Percentiles rank a stretch among this genome's conserved stretches.
Conservation (phyloP, 2,888 invertebrate genomes). For the Lottia gigantea region DNA sequence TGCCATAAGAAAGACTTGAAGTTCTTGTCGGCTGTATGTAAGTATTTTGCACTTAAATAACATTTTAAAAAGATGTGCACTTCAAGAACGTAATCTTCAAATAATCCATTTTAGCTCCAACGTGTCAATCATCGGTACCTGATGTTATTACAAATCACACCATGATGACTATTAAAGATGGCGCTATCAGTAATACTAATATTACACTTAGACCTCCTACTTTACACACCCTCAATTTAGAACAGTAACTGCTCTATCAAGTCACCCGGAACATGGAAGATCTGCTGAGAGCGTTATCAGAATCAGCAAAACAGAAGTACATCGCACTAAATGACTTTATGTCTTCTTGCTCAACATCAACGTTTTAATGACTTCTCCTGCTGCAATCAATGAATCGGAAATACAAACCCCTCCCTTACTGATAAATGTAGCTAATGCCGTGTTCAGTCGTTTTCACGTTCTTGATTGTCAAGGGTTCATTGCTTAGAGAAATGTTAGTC, state of each 20-base stretch:
- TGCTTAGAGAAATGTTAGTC: too few species aligned
- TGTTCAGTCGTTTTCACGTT: neutral
- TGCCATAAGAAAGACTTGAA: too few species aligned
- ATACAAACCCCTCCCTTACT: neutral
- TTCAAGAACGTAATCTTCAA: neutral
- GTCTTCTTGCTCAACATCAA: neutral
- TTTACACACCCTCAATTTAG: neutral
- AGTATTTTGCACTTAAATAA: too few species aligned
- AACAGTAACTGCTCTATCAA: neutral
- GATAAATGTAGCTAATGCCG: neutral
- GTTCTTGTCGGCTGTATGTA: too few species aligned
- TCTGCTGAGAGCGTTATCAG: neutral
- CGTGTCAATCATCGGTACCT: neutral
- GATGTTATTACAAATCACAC: neutral
- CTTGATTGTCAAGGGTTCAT: constrained; percentile 8
- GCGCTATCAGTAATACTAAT: neutral
- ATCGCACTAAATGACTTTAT: neutral
- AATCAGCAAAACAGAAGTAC: neutral
- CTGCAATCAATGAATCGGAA: neutral
- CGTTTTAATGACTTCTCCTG: neutral
- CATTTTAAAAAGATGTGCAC: too few species aligned
- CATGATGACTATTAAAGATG: constrained; percentile 1
- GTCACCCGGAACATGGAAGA: neutral
- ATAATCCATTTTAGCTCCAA: neutral
- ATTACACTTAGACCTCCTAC: neutral